Conservation (phyloP, 2,888 invertebrate genomes). For the Hirudinaria manillensis region DNA sequence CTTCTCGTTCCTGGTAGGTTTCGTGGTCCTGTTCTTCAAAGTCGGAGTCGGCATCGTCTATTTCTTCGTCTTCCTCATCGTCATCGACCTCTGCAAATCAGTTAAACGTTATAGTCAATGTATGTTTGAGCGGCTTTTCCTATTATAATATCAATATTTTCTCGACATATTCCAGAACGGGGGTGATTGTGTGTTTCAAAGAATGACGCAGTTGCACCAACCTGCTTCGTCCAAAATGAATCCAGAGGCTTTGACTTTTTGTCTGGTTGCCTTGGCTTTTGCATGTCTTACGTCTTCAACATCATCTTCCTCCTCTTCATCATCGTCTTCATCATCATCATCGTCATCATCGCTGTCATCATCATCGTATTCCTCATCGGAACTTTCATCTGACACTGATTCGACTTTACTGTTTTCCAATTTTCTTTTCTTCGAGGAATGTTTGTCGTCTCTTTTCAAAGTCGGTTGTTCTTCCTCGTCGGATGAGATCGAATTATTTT, state of each 20-base stretch:
- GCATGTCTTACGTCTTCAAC: constrained; percentile 52
- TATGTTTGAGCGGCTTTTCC: no score
- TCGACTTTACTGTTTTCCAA: background rate
- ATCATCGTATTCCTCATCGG: constrained; percentile 61
- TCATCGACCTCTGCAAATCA: constrained; percentile 66
- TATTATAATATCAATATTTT: no score
- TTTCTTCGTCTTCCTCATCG: constrained; percentile 72
- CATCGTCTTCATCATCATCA: constrained; percentile 62
- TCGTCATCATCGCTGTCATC: constrained; percentile 41
- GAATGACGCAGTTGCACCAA: constrained; percentile 36
- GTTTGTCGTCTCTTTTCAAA: background rate
- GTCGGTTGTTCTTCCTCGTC: background rate
- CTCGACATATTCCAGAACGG: no score
- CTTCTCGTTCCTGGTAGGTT: constrained; percentile 54
- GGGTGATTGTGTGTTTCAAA: no score
- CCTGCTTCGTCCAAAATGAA: constrained; percentile 95
- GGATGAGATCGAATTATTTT: background rate
- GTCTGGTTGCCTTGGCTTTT: constrained; percentile 40
- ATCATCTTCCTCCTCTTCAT: constrained; percentile 61
- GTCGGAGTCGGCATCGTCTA: constrained; percentile 78
- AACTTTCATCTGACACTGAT: background rate
- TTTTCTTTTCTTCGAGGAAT: background rate
- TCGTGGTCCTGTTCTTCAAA: constrained; percentile 65
- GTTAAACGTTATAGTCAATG: background rate
- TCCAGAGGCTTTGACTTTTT: constrained; percentile 63